A percentile compares a stretch with the other conserved stretches of the same genome.
Evolutionary conservation across 2,113 vertebrate genomes (phyloP).

Genomic region (Rostratula benghalensis): DNA sequence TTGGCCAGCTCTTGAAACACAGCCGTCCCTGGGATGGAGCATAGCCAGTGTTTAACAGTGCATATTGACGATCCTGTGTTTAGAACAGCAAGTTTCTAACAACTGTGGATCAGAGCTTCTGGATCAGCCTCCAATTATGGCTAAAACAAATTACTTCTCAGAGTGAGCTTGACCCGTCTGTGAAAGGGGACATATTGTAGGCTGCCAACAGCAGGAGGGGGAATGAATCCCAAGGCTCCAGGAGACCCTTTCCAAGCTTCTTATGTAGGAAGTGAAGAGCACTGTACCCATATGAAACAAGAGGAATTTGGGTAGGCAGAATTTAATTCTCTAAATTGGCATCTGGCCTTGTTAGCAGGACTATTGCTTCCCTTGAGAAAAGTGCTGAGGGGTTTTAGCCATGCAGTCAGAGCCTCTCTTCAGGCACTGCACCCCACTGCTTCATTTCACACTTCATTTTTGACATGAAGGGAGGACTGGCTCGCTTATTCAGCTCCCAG

Average conservation of each 20-base stretch:
- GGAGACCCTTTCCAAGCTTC: conserved; percentile 9
- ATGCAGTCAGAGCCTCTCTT: neutral
- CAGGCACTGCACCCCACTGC: conserved; percentile 34
- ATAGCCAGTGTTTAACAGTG: conserved; percentile 1
- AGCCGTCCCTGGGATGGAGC: neutral
- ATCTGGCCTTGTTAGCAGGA: neutral
- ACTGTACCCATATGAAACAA: conserved; percentile 18
- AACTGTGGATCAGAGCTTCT: neutral
- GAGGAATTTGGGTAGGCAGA: conserved; percentile 29
- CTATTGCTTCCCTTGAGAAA: conserved; percentile 52
- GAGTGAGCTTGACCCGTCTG: neutral
- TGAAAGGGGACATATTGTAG: conserved; percentile 15
- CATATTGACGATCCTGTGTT: neutral
- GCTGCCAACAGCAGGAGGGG: conserved; percentile 5
- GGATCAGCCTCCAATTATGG: neutral
- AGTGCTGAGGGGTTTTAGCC: neutral
- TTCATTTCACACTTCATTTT: conserved; percentile 36
- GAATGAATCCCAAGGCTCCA: neutral
- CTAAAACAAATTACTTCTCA: conserved; percentile 10
- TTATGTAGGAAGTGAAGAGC: conserved; percentile 21
- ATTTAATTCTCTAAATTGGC: conserved; percentile 58
- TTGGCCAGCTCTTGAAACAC: conserved; percentile 22
- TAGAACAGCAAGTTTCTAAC: neutral
- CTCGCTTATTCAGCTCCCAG: neutral
- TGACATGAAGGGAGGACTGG: neutral